These are phyloP conservation scores for Microtus ochrogaster DNA, from an alignment of 2,113 vertebrate species.

Conservation along the genomic window DNA sequence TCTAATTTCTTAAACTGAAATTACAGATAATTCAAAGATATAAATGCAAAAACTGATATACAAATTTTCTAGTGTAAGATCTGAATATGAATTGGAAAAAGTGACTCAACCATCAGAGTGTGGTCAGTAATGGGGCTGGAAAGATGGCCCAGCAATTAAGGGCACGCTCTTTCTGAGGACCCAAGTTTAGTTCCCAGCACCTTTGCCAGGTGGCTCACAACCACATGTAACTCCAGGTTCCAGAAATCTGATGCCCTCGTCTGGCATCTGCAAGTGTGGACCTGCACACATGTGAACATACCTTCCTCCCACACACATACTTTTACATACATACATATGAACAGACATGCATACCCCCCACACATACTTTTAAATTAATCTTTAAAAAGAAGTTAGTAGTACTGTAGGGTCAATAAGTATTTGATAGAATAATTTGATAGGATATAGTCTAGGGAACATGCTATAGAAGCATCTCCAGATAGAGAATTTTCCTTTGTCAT, in stretches of 20 bases:
- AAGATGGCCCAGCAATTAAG: not conserved
- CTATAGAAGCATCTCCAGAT: not conserved
- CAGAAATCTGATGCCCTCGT: not conserved
- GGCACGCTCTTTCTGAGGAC: not conserved
- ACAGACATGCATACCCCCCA: not conserved
- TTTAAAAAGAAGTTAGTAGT: not conserved
- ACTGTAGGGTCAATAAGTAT: conserved; percentile 17
- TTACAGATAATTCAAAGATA: conserved; percentile 12
- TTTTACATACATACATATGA: not conserved
- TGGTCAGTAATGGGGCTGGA: not conserved
- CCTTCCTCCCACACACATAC: too few species aligned
- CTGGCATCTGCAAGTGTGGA: not conserved
- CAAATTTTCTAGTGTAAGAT: conserved; percentile 3
- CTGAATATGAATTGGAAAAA: conserved; percentile 22
- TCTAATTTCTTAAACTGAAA: conserved; percentile 31
- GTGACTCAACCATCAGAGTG: not conserved
- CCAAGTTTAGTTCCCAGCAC: not conserved
- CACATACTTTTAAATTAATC: not conserved
- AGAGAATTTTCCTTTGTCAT: conserved; percentile 19
- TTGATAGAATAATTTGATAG: conserved; percentile 49
- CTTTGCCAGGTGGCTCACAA: not conserved
- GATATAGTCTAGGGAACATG: conserved; percentile 36
- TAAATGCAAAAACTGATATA: not conserved
- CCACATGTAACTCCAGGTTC: not conserved
- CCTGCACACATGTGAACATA: not conserved